Percentiles rank a stretch among this genome's conserved stretches.
Conservation (phyloP, 2,797 vertebrate species). For the Sebastes itinus region DNA sequence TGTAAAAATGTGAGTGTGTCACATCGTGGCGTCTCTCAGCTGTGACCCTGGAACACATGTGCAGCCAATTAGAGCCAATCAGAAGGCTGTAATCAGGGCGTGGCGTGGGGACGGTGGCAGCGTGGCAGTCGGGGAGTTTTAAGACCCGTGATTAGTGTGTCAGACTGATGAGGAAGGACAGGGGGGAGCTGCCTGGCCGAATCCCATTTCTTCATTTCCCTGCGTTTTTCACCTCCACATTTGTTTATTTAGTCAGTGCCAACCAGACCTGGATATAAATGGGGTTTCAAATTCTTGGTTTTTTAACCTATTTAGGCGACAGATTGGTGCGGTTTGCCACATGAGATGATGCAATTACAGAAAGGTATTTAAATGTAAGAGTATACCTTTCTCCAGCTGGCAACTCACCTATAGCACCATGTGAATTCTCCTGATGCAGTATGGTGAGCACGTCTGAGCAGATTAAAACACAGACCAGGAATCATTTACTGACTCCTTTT, state of each 20-base stretch:
- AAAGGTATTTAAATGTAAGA: conserved; percentile 28
- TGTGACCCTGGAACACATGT: conserved; percentile 78
- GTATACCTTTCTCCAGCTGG: conserved; percentile 8
- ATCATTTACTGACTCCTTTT: conserved; percentile 10
- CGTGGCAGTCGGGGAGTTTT: conserved; percentile 45
- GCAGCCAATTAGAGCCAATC: conserved; percentile 83
- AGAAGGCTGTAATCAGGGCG: conserved; percentile 78
- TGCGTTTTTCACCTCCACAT: conserved; percentile 20
- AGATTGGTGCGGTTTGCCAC: conserved; percentile 55
- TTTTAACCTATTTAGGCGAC: conserved; percentile 38
- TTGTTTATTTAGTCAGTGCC: conserved; percentile 60
- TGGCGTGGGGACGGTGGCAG: conserved; percentile 57
- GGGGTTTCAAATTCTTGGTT: conserved; percentile 20
- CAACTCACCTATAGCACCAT: neutral
- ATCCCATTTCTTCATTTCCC: conserved; percentile 30
- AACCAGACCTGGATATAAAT: conserved; percentile 23
- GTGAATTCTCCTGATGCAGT: neutral
- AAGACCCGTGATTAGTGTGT: conserved; percentile 76
- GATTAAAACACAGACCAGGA: conserved; percentile 1
- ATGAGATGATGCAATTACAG: conserved; percentile 47
- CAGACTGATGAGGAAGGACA: conserved; percentile 65
- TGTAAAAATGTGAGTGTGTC: conserved; percentile 19
- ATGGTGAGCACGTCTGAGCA: neutral
- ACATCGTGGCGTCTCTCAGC: conserved; percentile 40
- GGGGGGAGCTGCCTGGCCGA: conserved; percentile 28